These are phyloP conservation scores for Phainopepla nitens DNA, from an alignment of 2,113 vertebrate genomes.

Conservation along the genomic window DNA sequence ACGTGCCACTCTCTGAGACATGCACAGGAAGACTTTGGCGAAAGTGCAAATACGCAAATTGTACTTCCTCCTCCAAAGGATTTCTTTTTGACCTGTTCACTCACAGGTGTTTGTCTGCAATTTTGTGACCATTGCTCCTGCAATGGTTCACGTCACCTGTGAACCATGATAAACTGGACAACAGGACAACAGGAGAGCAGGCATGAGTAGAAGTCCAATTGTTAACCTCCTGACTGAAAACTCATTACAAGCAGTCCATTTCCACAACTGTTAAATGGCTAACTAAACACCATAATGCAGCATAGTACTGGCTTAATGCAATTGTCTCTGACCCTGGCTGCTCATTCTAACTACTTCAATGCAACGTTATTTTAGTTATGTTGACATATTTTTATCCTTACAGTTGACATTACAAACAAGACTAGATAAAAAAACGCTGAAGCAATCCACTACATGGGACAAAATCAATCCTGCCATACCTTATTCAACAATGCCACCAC, in stretches of 20 bases:
- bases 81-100: neutral
- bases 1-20: neutral
- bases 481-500: neutral
- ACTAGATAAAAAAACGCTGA: neutral
- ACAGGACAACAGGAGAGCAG: neutral
- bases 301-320: neutral
- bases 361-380: neutral
- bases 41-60: neutral
- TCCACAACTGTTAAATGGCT: neutral
- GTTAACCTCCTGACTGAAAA: neutral
- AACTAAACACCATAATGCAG: neutral
- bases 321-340: neutral
- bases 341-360: neutral
- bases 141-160: neutral
- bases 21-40: neutral
- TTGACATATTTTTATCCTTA: neutral
- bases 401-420: neutral
- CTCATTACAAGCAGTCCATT: neutral
- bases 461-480: neutral
- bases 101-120: neutral
- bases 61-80: neutral
- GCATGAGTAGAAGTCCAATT: neutral
- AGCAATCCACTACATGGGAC: neutral
- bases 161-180: neutral
- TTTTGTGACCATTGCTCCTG: neutral